Evolutionary conservation across 2,797 vertebrate species (phyloP), one percentile per base, ranked within the genome.

Genomic region (Lithobates pipiens): DNA sequence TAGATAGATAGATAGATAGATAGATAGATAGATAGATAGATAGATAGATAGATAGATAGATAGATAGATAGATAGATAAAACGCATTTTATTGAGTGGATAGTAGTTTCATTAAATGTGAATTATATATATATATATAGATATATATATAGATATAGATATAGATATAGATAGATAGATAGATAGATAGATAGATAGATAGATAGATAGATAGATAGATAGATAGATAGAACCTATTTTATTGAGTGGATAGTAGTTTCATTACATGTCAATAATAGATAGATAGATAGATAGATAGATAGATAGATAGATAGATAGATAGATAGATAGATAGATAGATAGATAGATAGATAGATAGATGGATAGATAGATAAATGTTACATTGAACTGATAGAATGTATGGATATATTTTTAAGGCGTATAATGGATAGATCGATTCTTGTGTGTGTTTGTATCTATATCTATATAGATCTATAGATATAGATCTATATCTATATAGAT

Each of bases 31-130:
- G 69, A 71, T 36, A 71, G 69, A 71, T 71, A 39, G 69, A 36
- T 39, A 39, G 21, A 25, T 80, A 34, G 25, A 65, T 25, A 83
- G 13, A 50, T 83, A 68, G 8, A 83, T 76, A 76, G n/a, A 83
- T 76, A 36, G n/a, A 83, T 76, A 54, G 36, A 69, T 50, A n/a
- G n/a, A 79, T 69, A 34, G 15, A 76, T n/a, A 2, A 5, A 0
- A 11, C 9, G 23, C 8, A 5, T 32, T 15, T 25, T 1, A 21
- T 18, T 61, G 32, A 18, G 16, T 54, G 18, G n/a, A 65, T 65
- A 39, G 6, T 39, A 39, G 7, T 39, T 39, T 39, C 2, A 29
- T 29, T 29, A 29, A 29, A 29, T 29, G 29, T 29, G 29, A 29
- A 29, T 29, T 44, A 44, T 2, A 44, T 44, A 44, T 10, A 44